A percentile compares a stretch with the other conserved stretches of the same genome.
phyloP scores from a whole-genome alignment of 1,140 invertebrate genomes.

The Drosophila murphyi region DNA sequence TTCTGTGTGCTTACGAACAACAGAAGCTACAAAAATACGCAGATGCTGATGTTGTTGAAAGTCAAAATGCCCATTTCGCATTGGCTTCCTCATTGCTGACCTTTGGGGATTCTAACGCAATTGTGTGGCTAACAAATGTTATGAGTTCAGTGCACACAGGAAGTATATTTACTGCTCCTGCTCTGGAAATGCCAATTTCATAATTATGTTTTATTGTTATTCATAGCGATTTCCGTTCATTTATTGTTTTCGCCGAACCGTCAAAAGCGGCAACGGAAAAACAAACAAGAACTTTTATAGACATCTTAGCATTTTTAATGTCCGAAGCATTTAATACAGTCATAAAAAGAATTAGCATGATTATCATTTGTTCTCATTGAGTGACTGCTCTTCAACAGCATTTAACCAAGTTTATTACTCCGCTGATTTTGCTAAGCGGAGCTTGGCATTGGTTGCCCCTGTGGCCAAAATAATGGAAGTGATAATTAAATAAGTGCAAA shows the following conservation, averaged over 20 bases:
- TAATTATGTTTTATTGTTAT: slow-evolving; percentile 16
- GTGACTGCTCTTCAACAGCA: slow-evolving; percentile 7
- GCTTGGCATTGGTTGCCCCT: slow-evolving; percentile 22
- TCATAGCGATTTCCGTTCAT: background rate
- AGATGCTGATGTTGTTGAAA: background rate
- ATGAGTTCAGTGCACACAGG: background rate
- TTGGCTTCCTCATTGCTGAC: background rate
- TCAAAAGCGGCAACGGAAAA: background rate
- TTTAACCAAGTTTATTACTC: slow-evolving; percentile 10
- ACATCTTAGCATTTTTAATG: slow-evolving; percentile 65
- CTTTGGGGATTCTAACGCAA: slow-evolving; percentile 9
- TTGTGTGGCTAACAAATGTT: background rate
- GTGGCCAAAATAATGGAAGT: slow-evolving; percentile 31
- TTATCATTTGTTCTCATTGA: slow-evolving; percentile 45
- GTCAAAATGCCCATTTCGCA: slow-evolving; percentile 6
- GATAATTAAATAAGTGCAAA: slow-evolving; percentile 3
- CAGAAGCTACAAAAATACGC: slow-evolving; percentile 9
- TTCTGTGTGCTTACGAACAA: background rate
- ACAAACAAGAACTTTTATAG: slow-evolving; percentile 53
- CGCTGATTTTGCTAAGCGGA: slow-evolving; percentile 20
- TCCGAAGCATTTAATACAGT: slow-evolving; percentile 59
- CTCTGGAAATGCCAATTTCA: slow-evolving; percentile 15
- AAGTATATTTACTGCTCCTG: background rate
- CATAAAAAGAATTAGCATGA: slow-evolving; percentile 57
- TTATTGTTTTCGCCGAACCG: slow-evolving; percentile 7